phyloP scores from a whole-genome alignment of 2,888 invertebrate species.

The Agriopis leucophaearia region DNA sequence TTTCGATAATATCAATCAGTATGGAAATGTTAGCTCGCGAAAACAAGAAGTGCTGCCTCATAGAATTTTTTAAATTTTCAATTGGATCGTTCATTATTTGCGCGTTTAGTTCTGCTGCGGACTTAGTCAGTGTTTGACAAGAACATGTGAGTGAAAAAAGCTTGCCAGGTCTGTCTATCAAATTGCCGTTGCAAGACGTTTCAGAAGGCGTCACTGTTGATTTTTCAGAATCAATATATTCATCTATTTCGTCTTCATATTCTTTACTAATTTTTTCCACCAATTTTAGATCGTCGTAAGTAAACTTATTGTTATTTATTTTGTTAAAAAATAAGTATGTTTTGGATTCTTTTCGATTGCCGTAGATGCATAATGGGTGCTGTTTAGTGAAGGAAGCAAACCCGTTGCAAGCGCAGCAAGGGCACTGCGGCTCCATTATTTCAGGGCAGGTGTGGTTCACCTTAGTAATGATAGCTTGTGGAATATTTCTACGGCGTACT shows the following conservation, averaged over 20 bases:
- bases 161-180: background rate
- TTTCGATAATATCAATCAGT: constrained; percentile 60
- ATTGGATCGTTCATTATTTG: constrained; percentile 63
- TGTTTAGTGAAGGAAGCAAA: constrained; percentile 51
- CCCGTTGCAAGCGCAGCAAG: constrained; percentile 55
- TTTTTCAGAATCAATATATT: background rate
- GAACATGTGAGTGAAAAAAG: background rate
- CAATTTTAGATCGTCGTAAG: background rate
- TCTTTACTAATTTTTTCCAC: constrained; percentile 8
- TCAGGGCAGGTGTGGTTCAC: background rate
- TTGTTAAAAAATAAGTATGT: constrained; percentile 44
- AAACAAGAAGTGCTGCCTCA: constrained; percentile 5
- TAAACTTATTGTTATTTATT: constrained; percentile 16
- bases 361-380: constrained; percentile 42
- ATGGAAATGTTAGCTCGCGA: constrained; percentile 13
- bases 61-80: constrained; percentile 52
- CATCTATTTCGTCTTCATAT: constrained; percentile 20
- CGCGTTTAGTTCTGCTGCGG: constrained; percentile 60
- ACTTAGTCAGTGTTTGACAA: constrained; percentile 25
- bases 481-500: background rate
- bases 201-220: background rate
- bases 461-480: background rate
- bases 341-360: constrained; percentile 43
- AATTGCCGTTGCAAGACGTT: background rate
- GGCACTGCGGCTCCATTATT: constrained; percentile 52